Conservation (phyloP, 2,888 invertebrate genomes). For the Thereva unica region DNA sequence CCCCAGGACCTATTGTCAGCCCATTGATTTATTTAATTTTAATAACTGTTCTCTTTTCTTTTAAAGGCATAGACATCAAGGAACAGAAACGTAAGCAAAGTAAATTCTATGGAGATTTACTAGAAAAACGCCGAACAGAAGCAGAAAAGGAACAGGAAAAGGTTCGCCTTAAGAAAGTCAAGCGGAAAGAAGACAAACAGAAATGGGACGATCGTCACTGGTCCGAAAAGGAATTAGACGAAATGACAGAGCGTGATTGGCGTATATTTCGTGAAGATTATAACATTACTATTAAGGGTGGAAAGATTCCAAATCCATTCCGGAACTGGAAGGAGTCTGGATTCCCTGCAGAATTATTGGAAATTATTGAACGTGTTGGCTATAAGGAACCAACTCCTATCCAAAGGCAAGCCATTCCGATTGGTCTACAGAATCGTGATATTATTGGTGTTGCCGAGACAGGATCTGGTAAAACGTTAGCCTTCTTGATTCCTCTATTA, state of each 20-base stretch:
- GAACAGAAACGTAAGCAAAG: conserved; percentile 93
- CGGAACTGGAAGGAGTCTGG: conserved; percentile 93
- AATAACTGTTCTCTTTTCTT: conserved; percentile 3
- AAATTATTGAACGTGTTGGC: conserved; percentile 92
- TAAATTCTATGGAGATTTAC: conserved; percentile 93
- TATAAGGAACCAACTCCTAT: conserved; percentile 99
- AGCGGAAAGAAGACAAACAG: conserved; percentile 95
- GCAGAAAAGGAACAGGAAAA: conserved; percentile 97
- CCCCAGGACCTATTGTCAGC: no score
- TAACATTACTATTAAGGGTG: conserved; percentile 97
- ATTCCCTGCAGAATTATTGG: conserved; percentile 86
- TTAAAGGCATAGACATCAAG: conserved; percentile 91
- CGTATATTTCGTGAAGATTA: conserved; percentile 99
- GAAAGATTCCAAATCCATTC: conserved; percentile 94
- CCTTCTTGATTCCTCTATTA: conserved; percentile 94
- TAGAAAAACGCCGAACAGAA: conserved; percentile 94
- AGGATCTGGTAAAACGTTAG: conserved; percentile 97
- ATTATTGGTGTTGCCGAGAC: conserved; percentile 99
- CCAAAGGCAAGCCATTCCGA: conserved; percentile 98
- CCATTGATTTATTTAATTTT: no score
- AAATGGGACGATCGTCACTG: conserved; percentile 99
- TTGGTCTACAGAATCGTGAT: conserved; percentile 91
- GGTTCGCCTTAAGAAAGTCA: conserved; percentile 86
- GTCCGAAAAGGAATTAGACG: conserved; percentile 90
- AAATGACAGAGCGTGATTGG: conserved; percentile 99